Conservation (phyloP, 2,888 invertebrate species). For the Anagyrus pseudococci region DNA sequence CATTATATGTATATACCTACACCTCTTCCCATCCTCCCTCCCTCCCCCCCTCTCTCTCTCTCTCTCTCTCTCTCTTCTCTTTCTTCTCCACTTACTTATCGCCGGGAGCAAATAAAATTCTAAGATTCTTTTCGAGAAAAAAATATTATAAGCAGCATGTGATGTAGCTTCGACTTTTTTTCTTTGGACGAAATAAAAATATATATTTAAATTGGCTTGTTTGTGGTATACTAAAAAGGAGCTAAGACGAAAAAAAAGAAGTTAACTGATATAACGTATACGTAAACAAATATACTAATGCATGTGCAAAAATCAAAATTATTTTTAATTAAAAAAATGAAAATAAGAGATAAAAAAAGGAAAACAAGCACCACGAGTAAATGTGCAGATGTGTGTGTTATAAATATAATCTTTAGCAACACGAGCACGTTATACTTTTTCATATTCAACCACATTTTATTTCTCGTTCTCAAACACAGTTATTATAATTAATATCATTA, state of each 20-base stretch:
- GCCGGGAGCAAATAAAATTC: background rate
- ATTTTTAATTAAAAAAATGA: conserved; percentile 13
- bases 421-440: conserved; percentile 44
- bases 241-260: conserved; percentile 5
- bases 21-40: background rate
- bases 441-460: conserved; percentile 64
- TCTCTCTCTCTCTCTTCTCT: no score
- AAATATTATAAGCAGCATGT: background rate
- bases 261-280: background rate
- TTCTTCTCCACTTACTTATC: no score
- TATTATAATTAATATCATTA: conserved; percentile 62
- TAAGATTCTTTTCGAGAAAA: conserved; percentile 3
- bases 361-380: background rate
- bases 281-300: conserved; percentile 2
- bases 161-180: background rate
- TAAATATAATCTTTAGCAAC: conserved; percentile 19
- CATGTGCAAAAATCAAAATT: conserved; percentile 3
- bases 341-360: background rate
- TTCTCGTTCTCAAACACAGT: conserved; percentile 64
- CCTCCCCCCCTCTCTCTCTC: conserved; percentile 5
- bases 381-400: background rate
- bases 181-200: background rate
- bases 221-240: background rate
- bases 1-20: background rate
- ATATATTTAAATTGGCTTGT: background rate